Conservation (phyloP, 2,888 invertebrate species). For the Campoplex nolae region DNA sequence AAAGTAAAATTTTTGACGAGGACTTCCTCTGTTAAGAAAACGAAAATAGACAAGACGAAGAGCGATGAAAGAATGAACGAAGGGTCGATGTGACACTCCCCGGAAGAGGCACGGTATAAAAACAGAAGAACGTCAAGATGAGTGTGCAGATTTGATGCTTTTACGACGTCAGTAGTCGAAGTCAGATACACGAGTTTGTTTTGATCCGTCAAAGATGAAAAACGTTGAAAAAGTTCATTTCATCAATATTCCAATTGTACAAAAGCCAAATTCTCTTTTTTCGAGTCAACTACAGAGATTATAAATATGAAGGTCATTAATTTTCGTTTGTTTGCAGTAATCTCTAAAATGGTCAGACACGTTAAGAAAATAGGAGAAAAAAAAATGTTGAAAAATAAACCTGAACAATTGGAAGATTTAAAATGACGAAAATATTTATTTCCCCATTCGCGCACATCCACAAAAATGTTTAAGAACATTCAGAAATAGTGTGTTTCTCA, state of each 20-base stretch:
- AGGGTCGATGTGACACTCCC: conserved; percentile 59
- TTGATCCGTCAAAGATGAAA: background rate
- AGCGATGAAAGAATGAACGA: conserved; percentile 18
- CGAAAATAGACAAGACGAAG: conserved; percentile 33
- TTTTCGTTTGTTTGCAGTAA: background rate
- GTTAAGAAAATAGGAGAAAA: background rate
- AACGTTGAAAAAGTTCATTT: background rate
- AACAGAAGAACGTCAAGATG: conserved; percentile 39
- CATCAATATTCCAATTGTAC: background rate
- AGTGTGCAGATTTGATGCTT: conserved; percentile 39
- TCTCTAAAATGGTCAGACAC: background rate
- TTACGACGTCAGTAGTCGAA: conserved; percentile 28
- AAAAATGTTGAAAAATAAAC: background rate
- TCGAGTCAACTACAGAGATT: background rate
- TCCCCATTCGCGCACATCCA: background rate
- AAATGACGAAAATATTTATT: background rate
- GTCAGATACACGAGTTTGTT: conserved; percentile 1
- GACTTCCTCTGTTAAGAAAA: conserved; percentile 17
- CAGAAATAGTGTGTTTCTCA: background rate
- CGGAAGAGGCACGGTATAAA: conserved; percentile 56
- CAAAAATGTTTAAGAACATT: background rate
- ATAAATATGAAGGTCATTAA: background rate
- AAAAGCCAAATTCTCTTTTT: background rate
- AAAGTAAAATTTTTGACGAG: conserved; percentile 8
- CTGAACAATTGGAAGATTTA: background rate